Evolutionary conservation across 2,888 invertebrate genomes (phyloP).

Genomic region (Laspeyria flexula): DNA sequence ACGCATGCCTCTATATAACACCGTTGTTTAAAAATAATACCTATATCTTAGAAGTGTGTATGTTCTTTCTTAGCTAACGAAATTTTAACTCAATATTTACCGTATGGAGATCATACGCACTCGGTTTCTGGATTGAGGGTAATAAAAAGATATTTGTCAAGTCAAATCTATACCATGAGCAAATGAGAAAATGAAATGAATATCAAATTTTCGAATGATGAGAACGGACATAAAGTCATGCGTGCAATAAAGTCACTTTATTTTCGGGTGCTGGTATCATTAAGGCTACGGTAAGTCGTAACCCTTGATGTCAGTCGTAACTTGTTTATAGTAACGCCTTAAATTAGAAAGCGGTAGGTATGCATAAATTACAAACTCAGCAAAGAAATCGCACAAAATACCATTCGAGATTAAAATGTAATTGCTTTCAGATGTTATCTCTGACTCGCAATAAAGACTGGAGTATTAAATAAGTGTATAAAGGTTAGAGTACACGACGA

Average conservation of each 20-base stretch:
- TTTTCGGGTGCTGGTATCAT: conserved; percentile 76
- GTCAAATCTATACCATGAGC: conserved; percentile 14
- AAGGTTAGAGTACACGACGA: not conserved
- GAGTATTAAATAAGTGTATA: conserved; percentile 34
- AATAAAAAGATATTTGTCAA: too few relatives aligned
- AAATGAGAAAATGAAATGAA: conserved; percentile 30
- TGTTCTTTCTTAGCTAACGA: too few relatives aligned
- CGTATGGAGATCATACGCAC: too few relatives aligned
- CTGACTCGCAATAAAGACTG: conserved; percentile 35
- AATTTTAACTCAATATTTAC: too few relatives aligned
- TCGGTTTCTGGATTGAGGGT: too few relatives aligned
- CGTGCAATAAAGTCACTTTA: conserved; percentile 73
- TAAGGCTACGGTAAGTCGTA: conserved; percentile 72
- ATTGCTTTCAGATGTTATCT: conserved; percentile 49
- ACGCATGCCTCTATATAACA: too few relatives aligned
- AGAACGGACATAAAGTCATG: conserved; percentile 60
- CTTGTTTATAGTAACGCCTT: conserved; percentile 78
- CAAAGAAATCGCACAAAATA: conserved; percentile 53
- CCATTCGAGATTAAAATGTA: conserved; percentile 53
- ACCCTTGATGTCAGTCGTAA: conserved; percentile 80
- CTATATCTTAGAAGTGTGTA: too few relatives aligned
- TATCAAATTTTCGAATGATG: conserved; percentile 56
- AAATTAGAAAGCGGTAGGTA: conserved; percentile 73
- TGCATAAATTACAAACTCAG: conserved; percentile 58
- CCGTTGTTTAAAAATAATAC: too few relatives aligned